Evolutionary conservation across 2,113 vertebrate genomes (phyloP).

Genomic region (Seriola quinqueradiata): DNA sequence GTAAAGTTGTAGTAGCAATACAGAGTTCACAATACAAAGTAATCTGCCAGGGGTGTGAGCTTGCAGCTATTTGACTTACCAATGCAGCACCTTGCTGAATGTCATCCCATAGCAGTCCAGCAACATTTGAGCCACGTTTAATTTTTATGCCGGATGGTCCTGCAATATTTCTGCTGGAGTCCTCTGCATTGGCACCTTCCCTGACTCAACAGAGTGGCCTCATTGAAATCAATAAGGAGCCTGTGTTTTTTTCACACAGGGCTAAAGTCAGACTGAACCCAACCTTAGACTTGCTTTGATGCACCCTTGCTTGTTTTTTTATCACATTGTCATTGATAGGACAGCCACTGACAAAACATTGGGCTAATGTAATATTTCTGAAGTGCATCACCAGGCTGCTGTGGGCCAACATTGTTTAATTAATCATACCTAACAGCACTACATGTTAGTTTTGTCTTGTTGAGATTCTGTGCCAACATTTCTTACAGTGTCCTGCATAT

Average conservation of each 20-base stretch:
- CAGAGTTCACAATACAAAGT: not conserved
- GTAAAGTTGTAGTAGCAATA: not conserved
- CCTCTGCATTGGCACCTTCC: not conserved
- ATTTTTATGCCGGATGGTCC: not conserved
- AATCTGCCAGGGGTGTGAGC: not conserved
- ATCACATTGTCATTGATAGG: not conserved
- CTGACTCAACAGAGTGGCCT: not conserved
- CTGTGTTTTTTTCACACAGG: not conserved
- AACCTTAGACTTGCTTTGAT: not conserved
- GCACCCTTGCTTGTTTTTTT: not conserved
- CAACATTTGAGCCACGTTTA: not conserved
- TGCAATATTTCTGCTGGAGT: not conserved
- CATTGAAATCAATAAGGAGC: not conserved
- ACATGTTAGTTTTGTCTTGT: not conserved
- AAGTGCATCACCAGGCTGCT: not conserved
- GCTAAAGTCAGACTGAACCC: too few relatives aligned
- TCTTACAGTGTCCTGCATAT: constrained; percentile 15
- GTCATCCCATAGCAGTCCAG: too few relatives aligned
- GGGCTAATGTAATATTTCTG: not conserved
- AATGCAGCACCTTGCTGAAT: not conserved
- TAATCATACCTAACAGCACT: not conserved
- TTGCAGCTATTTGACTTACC: not conserved
- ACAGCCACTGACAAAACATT: not conserved
- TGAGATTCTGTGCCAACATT: constrained; percentile 25
- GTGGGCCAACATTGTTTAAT: not conserved